A percentile compares a stretch with the other conserved stretches of the same genome.
These are phyloP conservation scores for Drosophila siamana DNA, from an alignment of 2,888 invertebrate genomes.

Conservation along the genomic window DNA sequence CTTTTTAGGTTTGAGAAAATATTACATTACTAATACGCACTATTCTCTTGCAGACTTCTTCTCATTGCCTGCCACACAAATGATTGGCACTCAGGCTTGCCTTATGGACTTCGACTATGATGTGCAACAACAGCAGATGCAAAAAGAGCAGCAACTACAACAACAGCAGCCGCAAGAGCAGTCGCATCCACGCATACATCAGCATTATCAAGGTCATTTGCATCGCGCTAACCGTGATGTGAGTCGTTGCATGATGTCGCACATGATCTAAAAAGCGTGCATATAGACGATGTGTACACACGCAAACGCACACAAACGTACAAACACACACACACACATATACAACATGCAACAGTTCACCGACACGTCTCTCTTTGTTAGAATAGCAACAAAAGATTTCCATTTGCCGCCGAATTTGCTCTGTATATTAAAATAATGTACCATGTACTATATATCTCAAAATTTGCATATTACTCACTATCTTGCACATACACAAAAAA, in stretches of 20 bases:
- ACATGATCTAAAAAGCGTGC: slow-evolving; percentile 79
- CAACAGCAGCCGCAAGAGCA: slow-evolving; percentile 49
- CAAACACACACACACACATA: slow-evolving; percentile 32
- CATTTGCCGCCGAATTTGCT: slow-evolving; percentile 33
- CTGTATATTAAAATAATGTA: slow-evolving; percentile 30
- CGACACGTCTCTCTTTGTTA: slow-evolving; percentile 60
- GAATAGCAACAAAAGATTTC: slow-evolving; percentile 27
- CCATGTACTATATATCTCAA: slow-evolving; percentile 34
- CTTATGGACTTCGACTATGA: slow-evolving; percentile 79
- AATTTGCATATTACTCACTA: slow-evolving; percentile 54
- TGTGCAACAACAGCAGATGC: slow-evolving; percentile 46
- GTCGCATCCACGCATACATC: slow-evolving; percentile 57
- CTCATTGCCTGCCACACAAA: slow-evolving; percentile 80
- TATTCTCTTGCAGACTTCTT: slow-evolving; percentile 74
- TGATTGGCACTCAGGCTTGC: slow-evolving; percentile 80
- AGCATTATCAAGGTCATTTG: slow-evolving; percentile 83
- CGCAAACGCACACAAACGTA: slow-evolving; percentile 15
- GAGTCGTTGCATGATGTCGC: slow-evolving; percentile 84
- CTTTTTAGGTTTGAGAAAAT: no score
- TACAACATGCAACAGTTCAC: slow-evolving; percentile 69
- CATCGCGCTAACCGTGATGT: slow-evolving; percentile 84
- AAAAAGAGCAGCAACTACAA: slow-evolving; percentile 40
- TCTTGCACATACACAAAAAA: slow-evolving; percentile 4
- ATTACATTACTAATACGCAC: not conserved
- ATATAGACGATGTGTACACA: slow-evolving; percentile 30